Conservation (phyloP, 2,797 vertebrate species). For the Pterois miles region DNA sequence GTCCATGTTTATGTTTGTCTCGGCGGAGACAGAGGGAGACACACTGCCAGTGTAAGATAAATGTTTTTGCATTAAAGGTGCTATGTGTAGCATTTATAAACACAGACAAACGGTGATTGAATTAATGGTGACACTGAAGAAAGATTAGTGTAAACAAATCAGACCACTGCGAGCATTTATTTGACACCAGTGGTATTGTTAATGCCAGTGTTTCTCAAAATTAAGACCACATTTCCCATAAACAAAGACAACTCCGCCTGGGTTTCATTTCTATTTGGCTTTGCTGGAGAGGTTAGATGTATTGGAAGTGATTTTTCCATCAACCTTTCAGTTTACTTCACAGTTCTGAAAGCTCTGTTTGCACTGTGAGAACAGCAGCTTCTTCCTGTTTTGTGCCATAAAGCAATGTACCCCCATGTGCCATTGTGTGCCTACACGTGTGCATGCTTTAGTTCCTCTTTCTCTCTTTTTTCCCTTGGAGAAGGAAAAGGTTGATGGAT, state of each 20-base stretch:
- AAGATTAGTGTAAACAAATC: slow-evolving; percentile 42
- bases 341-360: not conserved
- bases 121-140: slow-evolving; percentile 42
- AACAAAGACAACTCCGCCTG: slow-evolving; percentile 32
- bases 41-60: slow-evolving; percentile 33
- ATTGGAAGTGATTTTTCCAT: slow-evolving; percentile 40
- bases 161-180: slow-evolving; percentile 33
- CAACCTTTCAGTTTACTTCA: slow-evolving; percentile 20
- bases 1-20: slow-evolving; percentile 1
- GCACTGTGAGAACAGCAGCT: not conserved
- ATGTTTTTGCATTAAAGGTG: slow-evolving; percentile 39
- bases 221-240: slow-evolving; percentile 51
- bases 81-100: slow-evolving; percentile 34
- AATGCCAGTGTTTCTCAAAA: slow-evolving; percentile 45
- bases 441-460: slow-evolving; percentile 8
- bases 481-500: slow-evolving; percentile 37
- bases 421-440: slow-evolving; percentile 6
- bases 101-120: slow-evolving; percentile 25
- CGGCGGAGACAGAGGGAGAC: slow-evolving; percentile 3
- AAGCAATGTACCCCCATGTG: not conserved
- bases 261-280: slow-evolving; percentile 43
- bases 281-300: slow-evolving; percentile 16
- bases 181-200: slow-evolving; percentile 42
- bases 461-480: slow-evolving; percentile 4
- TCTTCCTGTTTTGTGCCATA: slow-evolving; percentile 13